A percentile compares a stretch with the other conserved stretches of the same genome.
Conservation (phyloP, 2,113 vertebrate species). For the Etheostoma spectabile region DNA sequence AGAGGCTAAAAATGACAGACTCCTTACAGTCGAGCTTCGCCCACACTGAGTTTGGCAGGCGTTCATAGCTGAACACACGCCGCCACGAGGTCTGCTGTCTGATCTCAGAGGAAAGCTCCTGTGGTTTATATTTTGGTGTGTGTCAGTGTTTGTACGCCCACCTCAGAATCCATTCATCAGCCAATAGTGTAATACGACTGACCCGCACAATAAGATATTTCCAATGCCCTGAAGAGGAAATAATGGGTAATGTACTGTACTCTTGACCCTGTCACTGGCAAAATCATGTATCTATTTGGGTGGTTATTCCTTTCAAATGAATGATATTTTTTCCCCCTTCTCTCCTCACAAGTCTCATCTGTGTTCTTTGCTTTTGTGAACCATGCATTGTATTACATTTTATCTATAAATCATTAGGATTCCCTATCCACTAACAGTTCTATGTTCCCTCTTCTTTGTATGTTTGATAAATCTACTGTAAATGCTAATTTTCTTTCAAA, state of each 20-base stretch:
- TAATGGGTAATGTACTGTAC: background rate
- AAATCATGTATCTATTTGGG: conserved; percentile 36
- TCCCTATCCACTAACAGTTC: background rate
- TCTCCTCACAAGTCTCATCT: conserved; percentile 2
- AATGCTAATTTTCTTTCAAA: background rate
- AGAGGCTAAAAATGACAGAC: conserved; percentile 57
- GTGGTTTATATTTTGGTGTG: conserved; percentile 48
- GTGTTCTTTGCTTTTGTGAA: background rate
- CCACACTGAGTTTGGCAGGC: conserved; percentile 67
- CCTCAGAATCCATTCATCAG: conserved; percentile 64
- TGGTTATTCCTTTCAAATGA: conserved; percentile 36
- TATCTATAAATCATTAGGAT: conserved; percentile 2
- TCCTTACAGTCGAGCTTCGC: conserved; percentile 55
- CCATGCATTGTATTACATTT: conserved; percentile 1
- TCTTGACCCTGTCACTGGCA: conserved; percentile 49
- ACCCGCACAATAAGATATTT: conserved; percentile 61
- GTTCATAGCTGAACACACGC: conserved; percentile 37
- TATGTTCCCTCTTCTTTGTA: background rate
- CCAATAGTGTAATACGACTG: conserved; percentile 51
- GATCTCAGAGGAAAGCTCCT: conserved; percentile 63
- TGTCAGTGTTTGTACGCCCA: conserved; percentile 66
- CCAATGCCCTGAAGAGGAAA: conserved; percentile 35
- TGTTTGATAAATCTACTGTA: background rate
- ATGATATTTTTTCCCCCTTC: background rate
- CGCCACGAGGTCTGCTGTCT: conserved; percentile 61